Evolutionary conservation across 2,888 invertebrate species (phyloP).

Genomic region (Spodoptera exigua): DNA sequence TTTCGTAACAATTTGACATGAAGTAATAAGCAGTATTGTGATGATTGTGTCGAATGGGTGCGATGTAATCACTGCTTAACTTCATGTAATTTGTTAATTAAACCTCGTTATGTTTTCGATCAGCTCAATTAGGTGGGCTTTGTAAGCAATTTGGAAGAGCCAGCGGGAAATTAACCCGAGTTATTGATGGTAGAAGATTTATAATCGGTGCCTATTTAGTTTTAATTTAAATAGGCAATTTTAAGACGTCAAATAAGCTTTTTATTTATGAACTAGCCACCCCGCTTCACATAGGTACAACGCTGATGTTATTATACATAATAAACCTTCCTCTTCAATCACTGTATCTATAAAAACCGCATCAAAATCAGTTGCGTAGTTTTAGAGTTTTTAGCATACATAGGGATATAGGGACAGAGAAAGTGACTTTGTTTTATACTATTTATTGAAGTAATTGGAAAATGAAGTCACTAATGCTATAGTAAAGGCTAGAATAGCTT

Average conservation of each 20-base stretch:
- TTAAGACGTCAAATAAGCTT: too few relatives aligned
- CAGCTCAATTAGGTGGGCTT: slow-evolving; percentile 5
- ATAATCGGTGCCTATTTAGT: background rate
- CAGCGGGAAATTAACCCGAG: background rate
- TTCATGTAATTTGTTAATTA: slow-evolving; percentile 51
- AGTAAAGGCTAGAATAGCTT: background rate
- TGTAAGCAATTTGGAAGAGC: slow-evolving; percentile 17
- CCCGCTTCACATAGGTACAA: too few relatives aligned
- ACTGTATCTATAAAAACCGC: too few relatives aligned
- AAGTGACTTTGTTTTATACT: too few relatives aligned
- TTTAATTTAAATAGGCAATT: too few relatives aligned
- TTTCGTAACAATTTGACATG: slow-evolving; percentile 59
- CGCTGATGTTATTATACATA: too few relatives aligned
- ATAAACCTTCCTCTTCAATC: too few relatives aligned
- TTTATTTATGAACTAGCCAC: too few relatives aligned
- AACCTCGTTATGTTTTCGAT: slow-evolving; percentile 30
- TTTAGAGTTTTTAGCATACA: too few relatives aligned
- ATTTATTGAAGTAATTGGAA: background rate
- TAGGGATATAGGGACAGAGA: too few relatives aligned
- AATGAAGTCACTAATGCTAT: background rate
- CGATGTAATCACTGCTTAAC: slow-evolving; percentile 38
- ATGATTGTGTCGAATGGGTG: slow-evolving; percentile 25
- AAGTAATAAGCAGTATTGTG: slow-evolving; percentile 41
- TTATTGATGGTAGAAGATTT: slow-evolving; percentile 1
- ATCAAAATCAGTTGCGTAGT: too few relatives aligned